Evolutionary conservation across 2,888 invertebrate genomes (phyloP), one percentile per base, ranked within the genome.

Genomic region (Crepidodera aurea): DNA sequence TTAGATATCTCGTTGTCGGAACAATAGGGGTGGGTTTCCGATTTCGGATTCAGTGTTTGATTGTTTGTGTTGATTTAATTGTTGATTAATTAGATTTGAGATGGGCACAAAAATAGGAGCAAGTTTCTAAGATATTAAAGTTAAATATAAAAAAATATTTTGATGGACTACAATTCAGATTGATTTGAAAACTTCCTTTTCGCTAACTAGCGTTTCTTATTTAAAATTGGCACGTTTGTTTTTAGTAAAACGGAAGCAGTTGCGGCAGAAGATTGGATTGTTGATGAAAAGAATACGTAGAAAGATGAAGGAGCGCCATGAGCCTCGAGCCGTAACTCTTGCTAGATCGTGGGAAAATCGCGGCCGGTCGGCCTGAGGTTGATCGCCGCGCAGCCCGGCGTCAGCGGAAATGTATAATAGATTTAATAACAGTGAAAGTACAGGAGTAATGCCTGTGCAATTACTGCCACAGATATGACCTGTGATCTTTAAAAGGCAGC

Each of bases 341-440:
- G 22, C 46, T 13, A 51, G 57, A 65, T 60, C 69, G 69, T 69
- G 69, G 68, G 69, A 69, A 69, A 60, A 64, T 61, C 65, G 67
- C 69, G 68, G 64, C 62, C 65, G 62, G 64, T 60, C 64, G 65
- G 65, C 64, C 40, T 40, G 8, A 40, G 18, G 40, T 18, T 18
- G 15, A 64, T 61, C 65, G 67, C 69, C 65, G 65, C 16, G 10
- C 48, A 22, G 42, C 57, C 51, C 51, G 59, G 67, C 66, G 65
- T 67, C 68, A 71, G 67, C 71, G 73, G 73, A 73, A 73, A 69
- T 67, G 25, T 51, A 60, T 69, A 69, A 73, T 69, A 65, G 70
- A 68, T 66, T 65, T 72, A 71, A 73, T 73, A 67, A 69, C 65
- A 71, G 73, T 71, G 73, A 73, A 73, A 73, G 73, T 72, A 37